phyloP scores from a whole-genome alignment of 2,797 vertebrate species.

The Poeciliopsis infans region DNA sequence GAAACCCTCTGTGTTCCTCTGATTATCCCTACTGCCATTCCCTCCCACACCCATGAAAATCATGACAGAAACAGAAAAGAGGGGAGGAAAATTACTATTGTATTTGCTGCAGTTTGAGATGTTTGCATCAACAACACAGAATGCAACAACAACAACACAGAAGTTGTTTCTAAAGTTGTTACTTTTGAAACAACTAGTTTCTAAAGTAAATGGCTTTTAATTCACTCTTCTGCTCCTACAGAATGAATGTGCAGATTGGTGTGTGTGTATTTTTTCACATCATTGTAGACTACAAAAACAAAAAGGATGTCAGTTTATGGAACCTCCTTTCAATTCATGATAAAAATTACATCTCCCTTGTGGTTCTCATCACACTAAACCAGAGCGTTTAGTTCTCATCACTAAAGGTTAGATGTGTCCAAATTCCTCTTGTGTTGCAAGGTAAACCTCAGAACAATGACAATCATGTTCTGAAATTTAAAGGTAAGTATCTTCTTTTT shows the following conservation, averaged over 20 bases:
- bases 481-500: not conserved
- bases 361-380: not conserved
- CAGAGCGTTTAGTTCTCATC: too few relatives aligned
- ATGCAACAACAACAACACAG: not conserved
- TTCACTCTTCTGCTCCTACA: not conserved
- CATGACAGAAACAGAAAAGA: conserved; percentile 27
- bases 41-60: conserved; percentile 14
- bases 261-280: not conserved
- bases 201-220: not conserved
- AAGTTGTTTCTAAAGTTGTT: too few relatives aligned
- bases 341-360: not conserved
- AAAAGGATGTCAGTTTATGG: not conserved
- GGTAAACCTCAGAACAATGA: not conserved
- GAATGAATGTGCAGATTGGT: not conserved
- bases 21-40: conserved; percentile 28
- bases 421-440: not conserved
- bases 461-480: not conserved
- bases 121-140: not conserved
- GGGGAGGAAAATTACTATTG: not conserved
- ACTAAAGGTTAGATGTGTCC: not conserved
- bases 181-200: not conserved
- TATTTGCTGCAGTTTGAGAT: not conserved
- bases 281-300: not conserved
- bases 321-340: not conserved
- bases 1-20: conserved; percentile 62